phyloP scores from a whole-genome alignment of 2,797 vertebrate species.

The Bradypus variegatus region DNA sequence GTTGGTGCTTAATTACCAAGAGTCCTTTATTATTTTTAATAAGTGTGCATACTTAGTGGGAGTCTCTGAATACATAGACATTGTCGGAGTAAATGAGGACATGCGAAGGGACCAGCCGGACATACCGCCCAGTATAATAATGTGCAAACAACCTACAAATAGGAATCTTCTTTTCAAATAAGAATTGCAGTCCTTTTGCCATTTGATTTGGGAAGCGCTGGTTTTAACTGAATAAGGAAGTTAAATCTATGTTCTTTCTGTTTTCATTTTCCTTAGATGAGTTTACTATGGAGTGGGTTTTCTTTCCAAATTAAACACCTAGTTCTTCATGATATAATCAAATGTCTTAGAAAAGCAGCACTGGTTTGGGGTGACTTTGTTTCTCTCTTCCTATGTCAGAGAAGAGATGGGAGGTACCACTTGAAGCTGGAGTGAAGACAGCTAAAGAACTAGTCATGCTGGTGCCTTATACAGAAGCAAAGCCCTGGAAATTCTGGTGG shows the following conservation, averaged over 20 bases:
- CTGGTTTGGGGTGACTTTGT: not conserved
- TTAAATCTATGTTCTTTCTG: not conserved
- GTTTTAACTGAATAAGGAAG: not conserved
- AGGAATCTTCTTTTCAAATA: not conserved
- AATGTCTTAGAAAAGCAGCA: not conserved
- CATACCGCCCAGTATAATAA: not conserved
- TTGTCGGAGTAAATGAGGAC: not conserved
- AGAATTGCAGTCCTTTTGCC: not conserved
- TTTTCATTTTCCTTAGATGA: not conserved
- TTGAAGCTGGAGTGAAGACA: not conserved
- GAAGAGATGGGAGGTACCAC: not conserved
- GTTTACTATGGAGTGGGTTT: not conserved
- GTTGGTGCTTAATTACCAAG: not conserved
- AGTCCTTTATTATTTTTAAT: not conserved
- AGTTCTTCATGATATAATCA: conserved; percentile 8
- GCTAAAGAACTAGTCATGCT: not conserved
- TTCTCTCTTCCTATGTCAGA: not conserved
- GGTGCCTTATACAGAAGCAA: not conserved
- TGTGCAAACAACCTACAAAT: not conserved
- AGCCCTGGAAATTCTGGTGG: not conserved
- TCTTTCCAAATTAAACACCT: conserved; percentile 31
- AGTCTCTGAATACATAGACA: not conserved
- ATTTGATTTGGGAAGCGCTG: not conserved
- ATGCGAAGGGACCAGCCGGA: not conserved
- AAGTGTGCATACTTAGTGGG: not conserved